A percentile compares a stretch with the other conserved stretches of the same genome.
phyloP scores from a whole-genome alignment of 2,113 vertebrate genomes.

The Rhea americana region DNA sequence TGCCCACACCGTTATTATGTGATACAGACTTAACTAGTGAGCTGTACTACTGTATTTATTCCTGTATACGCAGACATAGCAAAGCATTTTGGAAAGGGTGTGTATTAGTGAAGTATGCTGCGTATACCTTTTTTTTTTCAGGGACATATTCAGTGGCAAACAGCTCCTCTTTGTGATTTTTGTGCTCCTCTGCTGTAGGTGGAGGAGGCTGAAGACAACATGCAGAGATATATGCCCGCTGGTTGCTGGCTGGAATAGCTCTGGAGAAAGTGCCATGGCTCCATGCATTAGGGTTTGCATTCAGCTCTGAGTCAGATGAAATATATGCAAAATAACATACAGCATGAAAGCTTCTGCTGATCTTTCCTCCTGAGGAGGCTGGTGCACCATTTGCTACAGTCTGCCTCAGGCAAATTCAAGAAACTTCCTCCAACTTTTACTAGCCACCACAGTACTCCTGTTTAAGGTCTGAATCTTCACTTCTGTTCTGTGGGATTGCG shows the following conservation, averaged over 20 bases:
- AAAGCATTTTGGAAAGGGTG: neutral
- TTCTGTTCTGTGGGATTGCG: neutral
- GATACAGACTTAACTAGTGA: neutral
- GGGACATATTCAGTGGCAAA: neutral
- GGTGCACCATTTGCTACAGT: neutral
- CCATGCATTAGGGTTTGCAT: neutral
- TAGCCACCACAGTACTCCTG: neutral
- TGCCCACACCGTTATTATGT: neutral
- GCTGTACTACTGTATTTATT: rapidly evolving
- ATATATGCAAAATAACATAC: neutral
- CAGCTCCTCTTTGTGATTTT: neutral
- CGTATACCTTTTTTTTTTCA: neutral
- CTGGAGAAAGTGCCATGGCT: neutral
- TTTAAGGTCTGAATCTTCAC: neutral
- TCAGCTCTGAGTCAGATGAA: neutral
- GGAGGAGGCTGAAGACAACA: neutral
- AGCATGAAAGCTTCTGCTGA: neutral
- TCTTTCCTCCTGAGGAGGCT: rapidly evolving
- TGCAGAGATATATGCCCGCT: neutral
- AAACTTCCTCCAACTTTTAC: neutral
- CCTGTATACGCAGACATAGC: neutral
- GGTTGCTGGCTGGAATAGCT: neutral
- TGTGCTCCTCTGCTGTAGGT: neutral
- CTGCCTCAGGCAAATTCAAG: neutral
- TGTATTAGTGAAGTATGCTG: neutral